Evolutionary conservation across 2,797 vertebrate genomes (phyloP).

Genomic region (Mormyrops attenuatus): DNA sequence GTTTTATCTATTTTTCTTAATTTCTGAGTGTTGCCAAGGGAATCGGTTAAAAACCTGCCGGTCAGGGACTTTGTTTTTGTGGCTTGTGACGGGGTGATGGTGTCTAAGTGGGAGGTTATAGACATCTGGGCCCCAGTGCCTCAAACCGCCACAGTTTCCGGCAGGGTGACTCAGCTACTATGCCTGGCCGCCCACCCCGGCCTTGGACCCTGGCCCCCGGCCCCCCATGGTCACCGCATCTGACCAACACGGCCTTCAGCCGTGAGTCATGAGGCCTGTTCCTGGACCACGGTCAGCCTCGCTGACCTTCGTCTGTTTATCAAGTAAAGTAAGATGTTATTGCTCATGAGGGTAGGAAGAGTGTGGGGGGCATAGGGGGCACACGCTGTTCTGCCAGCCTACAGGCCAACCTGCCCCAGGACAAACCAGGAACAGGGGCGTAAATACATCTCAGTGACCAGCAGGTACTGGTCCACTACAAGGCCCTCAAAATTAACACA

Average conservation of each 20-base stretch:
- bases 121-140: not conserved
- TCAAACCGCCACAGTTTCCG: slow-evolving; percentile 21
- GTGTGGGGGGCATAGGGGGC: not conserved
- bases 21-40: not conserved
- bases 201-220: not conserved
- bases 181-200: not conserved
- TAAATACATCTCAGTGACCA: slow-evolving; percentile 51
- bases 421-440: slow-evolving; percentile 61
- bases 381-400: slow-evolving; percentile 57
- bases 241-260: slow-evolving; percentile 44
- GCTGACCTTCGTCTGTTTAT: slow-evolving; percentile 42
- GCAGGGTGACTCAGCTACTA: slow-evolving; percentile 40
- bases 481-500: not conserved
- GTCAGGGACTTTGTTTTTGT: not conserved
- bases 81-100: not conserved
- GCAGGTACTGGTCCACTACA: not conserved
- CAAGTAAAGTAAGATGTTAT: not conserved
- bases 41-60: not conserved
- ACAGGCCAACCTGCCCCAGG: slow-evolving; percentile 52
- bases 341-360: not conserved
- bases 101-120: slow-evolving; percentile 12
- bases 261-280: slow-evolving; percentile 45
- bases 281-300: slow-evolving; percentile 37
- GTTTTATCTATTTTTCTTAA: not conserved
- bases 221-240: slow-evolving; percentile 18